Base-by-base conservation (phyloP, 2,888 invertebrate genomes). In the Agrypnus murinus region DNA sequence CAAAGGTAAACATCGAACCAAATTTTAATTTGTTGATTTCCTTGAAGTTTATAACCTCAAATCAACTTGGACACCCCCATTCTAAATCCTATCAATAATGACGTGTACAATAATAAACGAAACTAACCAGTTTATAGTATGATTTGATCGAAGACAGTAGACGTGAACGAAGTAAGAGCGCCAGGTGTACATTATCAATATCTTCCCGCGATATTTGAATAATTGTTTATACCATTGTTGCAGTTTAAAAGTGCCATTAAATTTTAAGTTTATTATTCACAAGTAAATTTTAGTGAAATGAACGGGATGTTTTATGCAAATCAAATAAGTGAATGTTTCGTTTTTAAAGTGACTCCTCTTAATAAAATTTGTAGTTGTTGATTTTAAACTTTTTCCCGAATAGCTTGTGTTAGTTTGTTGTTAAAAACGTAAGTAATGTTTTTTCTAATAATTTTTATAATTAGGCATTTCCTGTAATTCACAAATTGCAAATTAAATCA, bases 21-120 rank as follows among this genome's bases (percentile, higher is more conserved):
- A 40, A 40, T 46, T 48, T 34, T 36, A 46, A 25, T 64, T 38
- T 64, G 65, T 65, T 67, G 67, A 67, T 67, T 67, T 70, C 59
- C 59, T 65, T 69, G 65, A 65, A 59, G 50, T 38, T 60, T 59
- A 38, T 31, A 48, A 71, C 60, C 53, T 66, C 46, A 65, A 55
- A 32, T 63, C 40, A 48, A 43, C 45, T 63, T 57, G 57, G 59
- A 34, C 69, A 73, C 62, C 73, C 72, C 73, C 73, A 73, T 73
- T 66, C 69, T 36, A 46, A 46, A 60, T 69, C 45, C 45, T 73
- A 63, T 62, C 58, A 65, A 50, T 63, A 65, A 48, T 72, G 72
- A 72, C 72, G 73, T 66, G 59, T 59, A 15, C 55, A 58, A 66
- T 66, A 59, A 69, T 66, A 59, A 69, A 65, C 69, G 53, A 65